Evolutionary conservation across 2,797 vertebrate species (phyloP).

Genomic region (Lepilemur ruficaudatus): DNA sequence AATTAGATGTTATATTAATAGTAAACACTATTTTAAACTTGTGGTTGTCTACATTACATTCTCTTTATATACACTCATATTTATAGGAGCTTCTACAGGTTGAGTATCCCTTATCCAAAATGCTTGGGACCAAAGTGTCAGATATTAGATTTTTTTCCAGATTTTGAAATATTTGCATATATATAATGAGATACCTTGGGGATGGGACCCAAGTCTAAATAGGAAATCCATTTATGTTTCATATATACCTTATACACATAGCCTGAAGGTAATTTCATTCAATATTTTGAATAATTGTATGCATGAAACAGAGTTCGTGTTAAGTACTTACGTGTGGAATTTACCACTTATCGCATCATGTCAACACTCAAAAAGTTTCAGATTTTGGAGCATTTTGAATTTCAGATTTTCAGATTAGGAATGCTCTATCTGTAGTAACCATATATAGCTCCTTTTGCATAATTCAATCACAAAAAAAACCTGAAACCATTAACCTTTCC

Average conservation of each 20-base stretch:
- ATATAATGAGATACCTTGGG: neutral
- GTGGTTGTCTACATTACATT: neutral
- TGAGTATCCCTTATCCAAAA: neutral
- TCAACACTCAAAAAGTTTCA: neutral
- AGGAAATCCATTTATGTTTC: neutral
- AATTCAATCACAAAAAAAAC: neutral
- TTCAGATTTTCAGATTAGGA: neutral
- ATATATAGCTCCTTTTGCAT: neutral
- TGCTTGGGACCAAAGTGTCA: neutral
- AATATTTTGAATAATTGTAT: neutral
- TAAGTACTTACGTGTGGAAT: neutral
- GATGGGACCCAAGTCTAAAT: neutral
- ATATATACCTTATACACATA: neutral
- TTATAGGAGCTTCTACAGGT: neutral
- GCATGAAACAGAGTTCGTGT: neutral
- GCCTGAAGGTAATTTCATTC: neutral
- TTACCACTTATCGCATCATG: neutral
- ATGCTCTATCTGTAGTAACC: neutral
- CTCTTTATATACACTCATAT: neutral
- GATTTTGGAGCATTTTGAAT: neutral
- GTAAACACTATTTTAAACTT: conserved; percentile 40
- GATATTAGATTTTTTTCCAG: neutral
- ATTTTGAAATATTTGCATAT: neutral
- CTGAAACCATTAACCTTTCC: conserved; percentile 12
- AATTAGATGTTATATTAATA: neutral